phyloP scores from a whole-genome alignment of 2,113 vertebrate species.

The Python bivittatus region DNA sequence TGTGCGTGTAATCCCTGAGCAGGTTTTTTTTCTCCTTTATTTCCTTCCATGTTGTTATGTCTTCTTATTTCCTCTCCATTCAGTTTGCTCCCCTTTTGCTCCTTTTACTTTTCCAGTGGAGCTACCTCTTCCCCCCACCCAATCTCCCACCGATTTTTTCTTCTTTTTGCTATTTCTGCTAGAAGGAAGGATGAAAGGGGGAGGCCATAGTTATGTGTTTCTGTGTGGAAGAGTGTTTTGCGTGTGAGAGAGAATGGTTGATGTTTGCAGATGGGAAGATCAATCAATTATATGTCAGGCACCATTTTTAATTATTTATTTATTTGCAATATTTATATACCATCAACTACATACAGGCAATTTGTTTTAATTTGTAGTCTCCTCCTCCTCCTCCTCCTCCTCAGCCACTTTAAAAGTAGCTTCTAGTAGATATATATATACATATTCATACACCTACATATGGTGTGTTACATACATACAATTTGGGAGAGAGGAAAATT shows the following conservation, averaged over 20 bases:
- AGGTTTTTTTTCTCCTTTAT: too few species aligned
- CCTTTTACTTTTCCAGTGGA: too few species aligned
- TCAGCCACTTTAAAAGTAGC: background rate
- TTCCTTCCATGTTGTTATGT: too few species aligned
- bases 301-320: background rate
- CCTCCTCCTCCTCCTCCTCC: background rate
- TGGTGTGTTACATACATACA: too few species aligned
- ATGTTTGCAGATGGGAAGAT: background rate
- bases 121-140: too few species aligned
- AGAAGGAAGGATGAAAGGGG: background rate
- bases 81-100: too few species aligned
- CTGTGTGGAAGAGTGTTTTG: background rate
- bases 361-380: background rate
- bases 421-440: background rate
- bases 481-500: background rate
- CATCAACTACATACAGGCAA: background rate
- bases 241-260: background rate
- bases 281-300: background rate
- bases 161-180: too few species aligned
- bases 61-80: too few species aligned
- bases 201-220: background rate
- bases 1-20: background rate
- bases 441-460: background rate
- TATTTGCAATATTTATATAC: background rate
- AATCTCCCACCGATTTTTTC: too few species aligned